These are phyloP conservation scores for Acridotheres tristis DNA, from an alignment of 2,797 vertebrate species.

Conservation along the genomic window DNA sequence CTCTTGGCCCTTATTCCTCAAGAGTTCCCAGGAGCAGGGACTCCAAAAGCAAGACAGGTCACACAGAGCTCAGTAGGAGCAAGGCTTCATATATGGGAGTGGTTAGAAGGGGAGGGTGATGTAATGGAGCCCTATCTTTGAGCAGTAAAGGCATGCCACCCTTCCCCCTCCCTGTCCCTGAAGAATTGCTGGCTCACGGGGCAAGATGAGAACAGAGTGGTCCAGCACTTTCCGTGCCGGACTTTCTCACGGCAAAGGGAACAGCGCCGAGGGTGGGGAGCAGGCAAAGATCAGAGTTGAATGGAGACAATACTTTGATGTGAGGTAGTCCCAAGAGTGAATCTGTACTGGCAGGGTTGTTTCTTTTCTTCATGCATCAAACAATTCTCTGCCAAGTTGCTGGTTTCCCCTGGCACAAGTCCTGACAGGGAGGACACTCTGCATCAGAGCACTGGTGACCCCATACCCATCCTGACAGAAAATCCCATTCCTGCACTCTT, in stretches of 20 bases:
- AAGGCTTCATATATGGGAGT: slow-evolving; percentile 53
- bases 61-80: background rate
- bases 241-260: slow-evolving; percentile 48
- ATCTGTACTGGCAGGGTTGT: background rate
- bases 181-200: slow-evolving; percentile 4
- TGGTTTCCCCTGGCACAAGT: background rate
- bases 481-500: background rate
- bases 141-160: slow-evolving; percentile 15
- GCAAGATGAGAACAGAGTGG: slow-evolving; percentile 8
- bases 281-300: background rate
- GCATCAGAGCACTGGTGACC: background rate
- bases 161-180: slow-evolving; percentile 24
- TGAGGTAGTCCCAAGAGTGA: slow-evolving; percentile 20
- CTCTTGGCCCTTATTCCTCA: background rate
- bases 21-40: background rate
- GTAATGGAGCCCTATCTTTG: background rate
- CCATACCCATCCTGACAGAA: background rate
- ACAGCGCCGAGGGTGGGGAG: background rate
- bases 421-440: background rate
- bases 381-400: background rate
- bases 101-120: slow-evolving; percentile 16
- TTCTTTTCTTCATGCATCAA: background rate
- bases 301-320: slow-evolving; percentile 19
- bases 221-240: background rate
- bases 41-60: background rate